Base-by-base conservation (phyloP, 2,113 vertebrate species). In the Indri indri region DNA sequence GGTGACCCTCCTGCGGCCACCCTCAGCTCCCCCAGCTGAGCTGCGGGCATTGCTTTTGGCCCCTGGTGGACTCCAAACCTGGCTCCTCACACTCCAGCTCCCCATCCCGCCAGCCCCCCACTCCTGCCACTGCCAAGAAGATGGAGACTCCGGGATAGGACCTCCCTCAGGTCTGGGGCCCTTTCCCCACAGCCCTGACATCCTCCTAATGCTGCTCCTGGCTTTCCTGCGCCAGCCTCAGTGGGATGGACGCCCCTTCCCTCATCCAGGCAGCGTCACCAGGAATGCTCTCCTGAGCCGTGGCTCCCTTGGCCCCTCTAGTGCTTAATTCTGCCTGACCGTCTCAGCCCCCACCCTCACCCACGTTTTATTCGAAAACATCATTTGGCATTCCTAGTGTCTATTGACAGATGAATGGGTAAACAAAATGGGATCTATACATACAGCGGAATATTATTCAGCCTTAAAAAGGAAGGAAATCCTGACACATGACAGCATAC, bases 1-100 rank as follows among this genome's bases (percentile, higher is more conserved):
- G 73, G 40, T 34, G 4, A 42, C 50, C 27, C 25, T 9, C 37
- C 5, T 6, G 5, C 2, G 3, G 22, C 17, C 1, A 8, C n/a
- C 27, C 5, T 52, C n/a, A 10, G 18, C 52, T 52, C 3, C 68
- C 6, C 40, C 8, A 22, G 87, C 8, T 30, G 81, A 76, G 37
- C 45, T 77, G 47, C 17, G 47, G 8, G 3, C 40, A 22, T 14
- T 9, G 22, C 59, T 18, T 84, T n/a, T n/a, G 5, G 4, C 3
- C 30, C 59, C 23, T 2, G 4, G 27, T 5, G 4, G 73, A 90
- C 47, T 65, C 61, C n/a, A 52, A 50, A 50, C 3, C 37, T 66
- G 20, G 1, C 32, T 23, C 32, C 87, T n/a, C 42, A 50, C 59
- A 34, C 6, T 34, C 20, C 50, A 52, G 11, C 45, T 30, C 16